These are phyloP conservation scores for Shinisaurus crocodilurus DNA, from an alignment of 2,113 vertebrate species.

Conservation along the genomic window DNA sequence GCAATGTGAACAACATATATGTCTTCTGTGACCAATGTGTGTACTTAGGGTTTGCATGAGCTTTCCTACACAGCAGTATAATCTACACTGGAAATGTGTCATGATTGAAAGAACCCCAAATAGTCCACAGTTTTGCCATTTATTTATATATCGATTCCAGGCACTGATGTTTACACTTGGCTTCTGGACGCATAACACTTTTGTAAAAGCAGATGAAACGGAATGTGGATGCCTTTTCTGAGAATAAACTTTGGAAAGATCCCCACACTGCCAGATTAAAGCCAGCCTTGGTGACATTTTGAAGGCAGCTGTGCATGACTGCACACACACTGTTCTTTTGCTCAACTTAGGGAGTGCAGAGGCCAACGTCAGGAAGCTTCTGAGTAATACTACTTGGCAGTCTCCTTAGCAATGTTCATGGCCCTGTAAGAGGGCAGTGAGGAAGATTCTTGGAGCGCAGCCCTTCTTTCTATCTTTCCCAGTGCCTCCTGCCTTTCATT, in stretches of 20 bases:
- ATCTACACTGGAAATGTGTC: not conserved
- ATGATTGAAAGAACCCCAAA: not conserved
- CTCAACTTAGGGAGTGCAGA: rapidly evolving
- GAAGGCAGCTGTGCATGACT: conserved; percentile 41
- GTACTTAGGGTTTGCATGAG: not conserved
- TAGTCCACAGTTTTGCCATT: conserved; percentile 16
- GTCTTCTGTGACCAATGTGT: not conserved
- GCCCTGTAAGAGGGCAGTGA: too few species aligned
- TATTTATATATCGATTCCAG: not conserved
- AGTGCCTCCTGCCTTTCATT: not conserved
- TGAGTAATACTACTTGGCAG: not conserved
- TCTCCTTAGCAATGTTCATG: not conserved
- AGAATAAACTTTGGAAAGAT: conserved; percentile 36
- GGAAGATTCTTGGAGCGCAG: not conserved
- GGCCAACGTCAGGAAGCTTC: rapidly evolving
- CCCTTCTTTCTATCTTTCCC: not conserved
- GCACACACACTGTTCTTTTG: rapidly evolving
- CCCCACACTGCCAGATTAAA: conserved; percentile 12
- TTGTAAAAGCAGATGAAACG: conserved; percentile 14
- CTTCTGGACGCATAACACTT: conserved; percentile 18
- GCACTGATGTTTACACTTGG: conserved; percentile 28
- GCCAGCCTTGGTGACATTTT: conserved; percentile 41
- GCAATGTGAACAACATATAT: not conserved
- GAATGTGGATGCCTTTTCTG: conserved; percentile 17
- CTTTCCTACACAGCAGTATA: not conserved